Evolutionary conservation across 2,113 vertebrate genomes (phyloP), one percentile per base, ranked within the genome.

Genomic region (Bubo bubo): DNA sequence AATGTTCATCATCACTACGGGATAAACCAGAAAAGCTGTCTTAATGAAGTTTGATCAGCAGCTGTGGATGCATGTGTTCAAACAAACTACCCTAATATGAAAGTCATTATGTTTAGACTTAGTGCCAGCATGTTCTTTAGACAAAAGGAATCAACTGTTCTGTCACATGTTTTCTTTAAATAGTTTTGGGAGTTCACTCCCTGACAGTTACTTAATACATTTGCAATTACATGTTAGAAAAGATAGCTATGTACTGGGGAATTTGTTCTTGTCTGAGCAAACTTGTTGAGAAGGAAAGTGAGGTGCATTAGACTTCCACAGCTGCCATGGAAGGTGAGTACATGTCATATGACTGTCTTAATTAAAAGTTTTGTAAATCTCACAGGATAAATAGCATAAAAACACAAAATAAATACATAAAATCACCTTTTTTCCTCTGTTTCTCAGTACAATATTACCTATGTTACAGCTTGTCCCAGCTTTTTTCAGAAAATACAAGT

Each of bases 21-120:
- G 87, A 95, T 92, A 94, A 97, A 95, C 77, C 83, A 76, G 76
- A 70, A 94, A 92, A 60, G 34, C 30, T n/a, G 27, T 74, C 50
- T 55, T 80, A 89, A 94, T 80, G 47, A 88, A 87, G 23, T 79
- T 72, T 87, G 92, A 96, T 96, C 75, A 80, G 77, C 32, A 93
- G 63, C 60, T 58, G 50, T 6, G 49, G 15, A 62, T 86, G 50
- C 15, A 10, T 5, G 2, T 81, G 79, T 91, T 92, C 21, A 6
- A 59, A 89, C 35, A 83, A 20, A 53, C n/a, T 60, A 27, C 21
- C 6, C 76, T 96, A 83, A 90, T 82, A 75, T 60, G 21, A 75
- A 35, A 92, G 52, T 81, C 88, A 92, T 27, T 95, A 92, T 50
- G 7, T 53, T 95, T 52, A 86, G 67, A 73, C 19, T 32, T 53